Evolutionary conservation across 2,888 invertebrate genomes (phyloP), one percentile per base, ranked within the genome.

Genomic region (Pheosia gnoma): DNA sequence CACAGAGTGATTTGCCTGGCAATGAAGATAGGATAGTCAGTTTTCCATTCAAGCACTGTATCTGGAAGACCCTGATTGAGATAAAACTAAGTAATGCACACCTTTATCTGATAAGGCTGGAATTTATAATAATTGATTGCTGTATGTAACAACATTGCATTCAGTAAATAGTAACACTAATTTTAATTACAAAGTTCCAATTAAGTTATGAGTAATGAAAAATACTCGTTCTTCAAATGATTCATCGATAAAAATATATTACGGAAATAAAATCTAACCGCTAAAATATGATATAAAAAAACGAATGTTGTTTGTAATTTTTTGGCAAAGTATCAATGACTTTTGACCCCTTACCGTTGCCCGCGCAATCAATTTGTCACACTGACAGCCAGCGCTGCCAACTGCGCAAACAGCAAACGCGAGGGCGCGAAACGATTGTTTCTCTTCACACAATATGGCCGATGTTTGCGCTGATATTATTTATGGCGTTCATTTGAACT

Each of bases 361-460:
- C 65, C 74, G 76, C 81, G 80, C 77, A 79, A 68, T 75, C 79
- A 78, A 87, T 88, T 84, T 82, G 84, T 88, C 86, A 86, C 78
- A 70, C 65, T 83, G 86, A 81, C 87, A 84, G 77, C 73, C 86
- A 83, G 79, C 74, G 84, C 78, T 83, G 83, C 88, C 89, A 89
- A 89, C 89, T 89, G 89, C 82, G 85, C 88, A 89, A 89, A 89
- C 89, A 89, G 85, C 88, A 89, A 89, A 89, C 89, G 89, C 25
- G 81, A 86, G 88, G 88, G 88, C 88, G 86, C 86, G 84, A 86
- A 74, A 81, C 88, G 84, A 88, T 88, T 88, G 86, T 87, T 87
- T 87, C 85, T 77, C 79, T 78, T 75, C 74, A 75, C 78, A 86
- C 87, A 87, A 87, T 87, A 85, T 82, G 84, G 81, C 75, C 67